A percentile compares a stretch with the other conserved stretches of the same genome.
phyloP scores from a whole-genome alignment of 2,888 invertebrate species.

The Loripinus fragilis region DNA sequence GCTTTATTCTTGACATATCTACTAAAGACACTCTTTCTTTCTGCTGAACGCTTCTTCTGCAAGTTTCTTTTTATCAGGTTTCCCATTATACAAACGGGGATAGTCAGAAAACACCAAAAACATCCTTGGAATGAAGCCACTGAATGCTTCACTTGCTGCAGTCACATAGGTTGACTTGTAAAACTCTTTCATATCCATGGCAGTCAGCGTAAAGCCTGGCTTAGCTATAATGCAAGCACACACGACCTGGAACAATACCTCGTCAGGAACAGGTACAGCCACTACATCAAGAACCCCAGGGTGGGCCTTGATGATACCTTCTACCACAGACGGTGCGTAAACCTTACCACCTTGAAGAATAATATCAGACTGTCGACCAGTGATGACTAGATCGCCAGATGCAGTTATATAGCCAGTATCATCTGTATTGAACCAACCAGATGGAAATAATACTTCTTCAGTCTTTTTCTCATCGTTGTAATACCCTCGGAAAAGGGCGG shows the following conservation, averaged over 20 bases:
- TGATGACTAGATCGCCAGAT: conserved; percentile 25
- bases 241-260: conserved; percentile 23
- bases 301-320: conserved; percentile 35
- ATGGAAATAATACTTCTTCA: conserved; percentile 19
- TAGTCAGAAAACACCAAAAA: not conserved
- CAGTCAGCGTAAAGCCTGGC: conserved; percentile 15
- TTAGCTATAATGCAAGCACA: conserved; percentile 46
- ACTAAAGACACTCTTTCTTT: not conserved
- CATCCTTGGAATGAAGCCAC: not conserved
- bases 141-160: not conserved
- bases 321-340: conserved; percentile 25
- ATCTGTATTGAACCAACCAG: conserved; percentile 48
- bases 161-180: not conserved
- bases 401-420: conserved; percentile 33
- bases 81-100: not conserved
- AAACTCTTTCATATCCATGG: conserved; percentile 16
- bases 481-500: conserved; percentile 28
- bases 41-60: not conserved
- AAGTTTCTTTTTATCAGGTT: conserved; percentile 3
- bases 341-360: conserved; percentile 26
- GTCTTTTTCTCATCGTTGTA: conserved; percentile 22
- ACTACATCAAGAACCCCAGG: conserved; percentile 47
- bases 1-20: too few relatives aligned
- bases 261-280: conserved; percentile 39
- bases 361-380: conserved; percentile 28